Base-by-base conservation (phyloP, 1,140 invertebrate genomes). In the Whitmania pigra region DNA sequence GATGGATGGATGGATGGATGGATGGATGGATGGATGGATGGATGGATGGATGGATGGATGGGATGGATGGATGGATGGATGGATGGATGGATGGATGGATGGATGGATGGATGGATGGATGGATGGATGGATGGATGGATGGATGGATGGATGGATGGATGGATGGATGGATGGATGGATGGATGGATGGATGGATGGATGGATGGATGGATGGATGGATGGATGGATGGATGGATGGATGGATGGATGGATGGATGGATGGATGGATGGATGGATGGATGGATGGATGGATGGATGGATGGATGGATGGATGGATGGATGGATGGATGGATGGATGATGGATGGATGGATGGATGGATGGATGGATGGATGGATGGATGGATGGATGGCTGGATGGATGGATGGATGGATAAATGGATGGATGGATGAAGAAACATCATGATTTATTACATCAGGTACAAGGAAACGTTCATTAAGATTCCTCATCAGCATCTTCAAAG, bases 331-430 rank as follows among this genome's bases (percentile, higher is more conserved):
- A n/a, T n/a, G n/a, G n/a, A 67, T 27, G 29, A n/a, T n/a, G n/a
- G n/a, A 67, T 67, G 29, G n/a, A 67, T 67, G 57, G 57, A 67
- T 67, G 29, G 66, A 67, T 67, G 29, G 66, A 67, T 67, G 29
- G 66, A 67, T 67, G 29, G 66, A 67, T 67, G 29, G 66, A 67
- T 67, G 3, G 66, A 27, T 67, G 29, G 66, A 67, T 11, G 5
- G 25, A 67, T 11, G 5, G 66, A 27, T 67, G 29, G 25, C 7
- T 67, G 29, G 66, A 67, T 67, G 17, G 66, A n/a, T n/a, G n/a
- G n/a, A n/a, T n/a, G n/a, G n/a, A n/a, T n/a, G n/a, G n/a, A n/a
- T n/a, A n/a, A n/a, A n/a, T n/a, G n/a, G n/a, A n/a, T n/a, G n/a
- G n/a, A n/a, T n/a, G n/a, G n/a, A n/a, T n/a, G n/a, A n/a, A 67